These are phyloP conservation scores for Amphipyra berbera DNA, from an alignment of 2,888 invertebrate species.

Conservation along the genomic window DNA sequence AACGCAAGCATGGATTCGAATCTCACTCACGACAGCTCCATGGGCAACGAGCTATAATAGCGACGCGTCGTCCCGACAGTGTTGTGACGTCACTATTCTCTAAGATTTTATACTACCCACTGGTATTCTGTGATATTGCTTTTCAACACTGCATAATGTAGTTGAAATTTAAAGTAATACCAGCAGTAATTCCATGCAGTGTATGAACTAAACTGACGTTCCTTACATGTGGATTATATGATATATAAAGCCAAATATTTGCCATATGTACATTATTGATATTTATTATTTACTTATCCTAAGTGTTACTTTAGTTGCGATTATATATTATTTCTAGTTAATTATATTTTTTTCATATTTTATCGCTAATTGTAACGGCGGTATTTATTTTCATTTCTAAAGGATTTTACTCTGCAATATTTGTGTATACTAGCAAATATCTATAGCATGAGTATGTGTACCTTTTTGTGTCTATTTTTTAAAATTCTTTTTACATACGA, in stretches of 20 bases:
- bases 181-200: conserved; percentile 52
- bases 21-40: conserved; percentile 92
- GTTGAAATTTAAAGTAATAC: conserved; percentile 49
- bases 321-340: conserved; percentile 68
- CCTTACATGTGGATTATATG: conserved; percentile 72
- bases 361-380: conserved; percentile 49
- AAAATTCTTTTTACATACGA: conserved; percentile 61
- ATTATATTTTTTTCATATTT: conserved; percentile 56
- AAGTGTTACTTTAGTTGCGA: conserved; percentile 75
- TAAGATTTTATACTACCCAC: conserved; percentile 53
- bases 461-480: conserved; percentile 71
- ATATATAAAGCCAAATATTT: conserved; percentile 88
- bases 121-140: conserved; percentile 59
- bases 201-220: conserved; percentile 60
- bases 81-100: conserved; percentile 50
- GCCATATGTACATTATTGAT: conserved; percentile 86
- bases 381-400: conserved; percentile 64
- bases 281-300: conserved; percentile 77
- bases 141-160: conserved; percentile 36
- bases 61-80: conserved; percentile 41
- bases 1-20: conserved; percentile 95
- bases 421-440: conserved; percentile 83
- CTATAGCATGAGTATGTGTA: conserved; percentile 76
- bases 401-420: conserved; percentile 84
- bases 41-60: conserved; percentile 86